Evolutionary conservation across 1,140 invertebrate species (phyloP), one percentile per base, ranked within the genome.

Genomic region (Drosophila mauritiana): DNA sequence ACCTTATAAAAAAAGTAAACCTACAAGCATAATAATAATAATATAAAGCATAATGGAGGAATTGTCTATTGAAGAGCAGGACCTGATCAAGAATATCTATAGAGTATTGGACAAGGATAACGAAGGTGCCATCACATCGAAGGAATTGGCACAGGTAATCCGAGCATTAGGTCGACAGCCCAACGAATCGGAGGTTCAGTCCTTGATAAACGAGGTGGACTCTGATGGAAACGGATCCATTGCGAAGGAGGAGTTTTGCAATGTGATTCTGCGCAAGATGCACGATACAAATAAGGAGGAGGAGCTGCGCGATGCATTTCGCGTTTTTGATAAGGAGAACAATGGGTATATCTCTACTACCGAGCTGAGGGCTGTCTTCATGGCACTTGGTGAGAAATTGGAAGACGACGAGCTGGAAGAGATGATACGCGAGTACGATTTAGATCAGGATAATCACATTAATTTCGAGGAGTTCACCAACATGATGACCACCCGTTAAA

Each of bases 371-470:
- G 13, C 5, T 78, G 97, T 99, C 36, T 99, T 99, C 97, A 97
- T 97, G 1, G 15, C 43, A 3, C 34, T 85, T n/a, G 81, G 81
- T 4, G 3, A 62, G 10, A 57, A 86, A 20, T 0, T 65, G 0
- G 1, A 15, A 0, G 78, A 86, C 12, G 82, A 74, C 0, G 82
- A 86, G 1, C 1, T 86, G 1, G 78, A 85, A 0, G 82, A 86
- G 0, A 39, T 81, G 27, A 63, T 85, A 8, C 68, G 59, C 51
- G 98, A 98, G 92, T 97, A 97, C 17, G 97, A 98, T 93, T 90
- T 96, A 0, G 97, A 98, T 91, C 96, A 96, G 0, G 98, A 98
- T 90, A 97, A 97, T 83, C 95, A 96, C 94, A 95, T 97, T 80
- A 96, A 96, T 91, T 97, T 96, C 91, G 96, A 96, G 93, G 90